These are phyloP conservation scores for Papilio helenus DNA, from an alignment of 1,140 invertebrate genomes.

Conservation along the genomic window DNA sequence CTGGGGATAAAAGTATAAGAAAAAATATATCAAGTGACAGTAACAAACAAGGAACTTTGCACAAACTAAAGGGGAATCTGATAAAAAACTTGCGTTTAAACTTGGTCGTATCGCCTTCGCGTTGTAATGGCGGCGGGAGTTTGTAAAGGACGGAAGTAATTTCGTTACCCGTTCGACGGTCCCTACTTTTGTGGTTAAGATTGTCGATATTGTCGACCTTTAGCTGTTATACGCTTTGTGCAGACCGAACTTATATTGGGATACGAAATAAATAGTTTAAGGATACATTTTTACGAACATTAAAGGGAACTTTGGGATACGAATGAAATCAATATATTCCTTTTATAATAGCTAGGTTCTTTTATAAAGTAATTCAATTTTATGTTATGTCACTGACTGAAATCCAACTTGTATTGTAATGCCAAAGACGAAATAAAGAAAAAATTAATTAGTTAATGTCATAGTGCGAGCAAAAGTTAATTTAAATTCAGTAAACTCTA, in stretches of 20 bases:
- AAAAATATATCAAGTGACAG: conserved; percentile 19
- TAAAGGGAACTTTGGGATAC: conserved; percentile 2
- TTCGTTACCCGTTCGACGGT: conserved; percentile 29
- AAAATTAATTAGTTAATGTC: too few relatives aligned
- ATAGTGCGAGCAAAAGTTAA: too few relatives aligned
- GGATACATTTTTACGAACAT: conserved; percentile 16
- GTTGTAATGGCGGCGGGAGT: conserved; percentile 19
- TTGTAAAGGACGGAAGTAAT: conserved; percentile 36
- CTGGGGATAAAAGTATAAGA: background rate
- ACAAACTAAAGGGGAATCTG: conserved; percentile 22
- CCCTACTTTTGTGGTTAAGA: conserved; percentile 34
- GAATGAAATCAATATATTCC: background rate
- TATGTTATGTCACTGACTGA: too few relatives aligned
- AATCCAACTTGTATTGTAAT: too few relatives aligned
- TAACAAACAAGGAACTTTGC: conserved; percentile 21
- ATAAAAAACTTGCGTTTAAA: conserved; percentile 17
- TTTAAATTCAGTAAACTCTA: too few relatives aligned
- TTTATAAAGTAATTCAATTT: too few relatives aligned
- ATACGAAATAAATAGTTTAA: conserved; percentile 22
- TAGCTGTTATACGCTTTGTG: conserved; percentile 18
- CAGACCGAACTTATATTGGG: conserved; percentile 14
- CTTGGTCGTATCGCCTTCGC: conserved; percentile 19
- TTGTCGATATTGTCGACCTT: conserved; percentile 32
- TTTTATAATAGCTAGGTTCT: background rate
- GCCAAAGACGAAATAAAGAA: too few relatives aligned